Conservation (phyloP, 1,140 invertebrate species). For the Drosophila sechellia region DNA sequence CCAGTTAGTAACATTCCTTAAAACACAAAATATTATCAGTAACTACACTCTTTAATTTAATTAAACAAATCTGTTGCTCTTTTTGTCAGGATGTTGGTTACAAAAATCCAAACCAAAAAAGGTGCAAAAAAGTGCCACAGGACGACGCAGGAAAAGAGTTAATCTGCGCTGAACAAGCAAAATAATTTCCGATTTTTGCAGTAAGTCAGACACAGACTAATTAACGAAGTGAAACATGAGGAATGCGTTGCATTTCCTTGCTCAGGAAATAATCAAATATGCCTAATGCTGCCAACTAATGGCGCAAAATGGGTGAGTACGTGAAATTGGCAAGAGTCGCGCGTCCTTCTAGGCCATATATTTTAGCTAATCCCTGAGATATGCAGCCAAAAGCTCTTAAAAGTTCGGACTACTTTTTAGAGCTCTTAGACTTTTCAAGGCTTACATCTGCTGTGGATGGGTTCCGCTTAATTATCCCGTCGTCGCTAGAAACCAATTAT, state of each 20-base stretch:
- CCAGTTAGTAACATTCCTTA: no score
- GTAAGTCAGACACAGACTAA: slow-evolving; percentile 1
- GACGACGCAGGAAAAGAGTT: slow-evolving; percentile 5
- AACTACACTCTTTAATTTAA: neutral
- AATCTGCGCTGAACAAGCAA: slow-evolving; percentile 12
- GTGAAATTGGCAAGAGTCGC: slow-evolving; percentile 1
- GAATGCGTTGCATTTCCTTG: slow-evolving; percentile 11
- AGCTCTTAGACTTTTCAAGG: slow-evolving; percentile 3
- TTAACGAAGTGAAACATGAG: slow-evolving; percentile 11
- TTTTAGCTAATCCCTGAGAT: slow-evolving; percentile 5
- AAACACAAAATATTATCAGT: neutral
- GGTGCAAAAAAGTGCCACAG: neutral
- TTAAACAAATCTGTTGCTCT: no score
- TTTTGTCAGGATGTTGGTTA: neutral
- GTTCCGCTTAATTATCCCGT: slow-evolving; percentile 12
- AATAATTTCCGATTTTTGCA: slow-evolving; percentile 18
- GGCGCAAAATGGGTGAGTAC: neutral
- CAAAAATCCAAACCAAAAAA: neutral
- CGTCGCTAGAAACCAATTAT: slow-evolving; percentile 14
- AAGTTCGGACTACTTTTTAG: slow-evolving; percentile 6
- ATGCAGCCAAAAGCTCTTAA: slow-evolving; percentile 10
- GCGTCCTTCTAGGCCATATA: slow-evolving; percentile 4
- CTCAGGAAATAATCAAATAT: slow-evolving; percentile 15
- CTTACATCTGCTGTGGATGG: slow-evolving; percentile 11
- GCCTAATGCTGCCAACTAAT: slow-evolving; percentile 12